Evolutionary conservation across 2,888 invertebrate species (phyloP).

Genomic region (Rotaria sp.): DNA sequence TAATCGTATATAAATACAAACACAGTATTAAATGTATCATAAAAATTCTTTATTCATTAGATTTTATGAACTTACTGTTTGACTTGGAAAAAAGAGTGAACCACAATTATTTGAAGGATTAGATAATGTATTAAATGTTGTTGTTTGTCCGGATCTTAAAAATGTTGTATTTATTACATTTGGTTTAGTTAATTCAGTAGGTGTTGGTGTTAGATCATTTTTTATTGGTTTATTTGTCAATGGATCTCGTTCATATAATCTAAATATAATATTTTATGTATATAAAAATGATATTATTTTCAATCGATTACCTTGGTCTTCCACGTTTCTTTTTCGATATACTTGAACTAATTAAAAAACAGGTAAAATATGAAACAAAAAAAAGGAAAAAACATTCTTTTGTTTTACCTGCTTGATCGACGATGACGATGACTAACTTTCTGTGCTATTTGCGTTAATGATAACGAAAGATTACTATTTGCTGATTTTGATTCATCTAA

Average conservation of each 20-base stretch:
- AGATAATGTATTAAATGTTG: background rate
- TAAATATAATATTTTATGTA: background rate
- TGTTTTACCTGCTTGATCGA: background rate
- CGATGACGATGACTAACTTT: slow-evolving; percentile 11
- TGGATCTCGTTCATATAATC: slow-evolving; percentile 28
- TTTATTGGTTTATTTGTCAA: slow-evolving; percentile 23
- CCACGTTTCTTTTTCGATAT: slow-evolving; percentile 6
- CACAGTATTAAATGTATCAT: no score
- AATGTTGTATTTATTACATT: background rate
- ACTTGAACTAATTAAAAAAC: background rate
- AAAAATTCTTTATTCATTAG: no score
- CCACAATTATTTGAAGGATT: background rate
- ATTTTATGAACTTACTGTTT: background rate
- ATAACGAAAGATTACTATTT: background rate
- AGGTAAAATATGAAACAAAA: background rate
- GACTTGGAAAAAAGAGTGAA: background rate
- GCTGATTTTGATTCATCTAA: background rate
- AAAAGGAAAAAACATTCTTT: background rate
- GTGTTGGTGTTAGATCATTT: background rate
- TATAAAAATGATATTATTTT: background rate
- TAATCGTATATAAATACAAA: no score
- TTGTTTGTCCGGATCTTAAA: background rate
- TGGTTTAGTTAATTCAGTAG: background rate
- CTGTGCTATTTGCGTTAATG: slow-evolving; percentile 1
- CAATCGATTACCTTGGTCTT: background rate